Conservation (phyloP, 2,888 invertebrate genomes). For the Nomada fucata region DNA sequence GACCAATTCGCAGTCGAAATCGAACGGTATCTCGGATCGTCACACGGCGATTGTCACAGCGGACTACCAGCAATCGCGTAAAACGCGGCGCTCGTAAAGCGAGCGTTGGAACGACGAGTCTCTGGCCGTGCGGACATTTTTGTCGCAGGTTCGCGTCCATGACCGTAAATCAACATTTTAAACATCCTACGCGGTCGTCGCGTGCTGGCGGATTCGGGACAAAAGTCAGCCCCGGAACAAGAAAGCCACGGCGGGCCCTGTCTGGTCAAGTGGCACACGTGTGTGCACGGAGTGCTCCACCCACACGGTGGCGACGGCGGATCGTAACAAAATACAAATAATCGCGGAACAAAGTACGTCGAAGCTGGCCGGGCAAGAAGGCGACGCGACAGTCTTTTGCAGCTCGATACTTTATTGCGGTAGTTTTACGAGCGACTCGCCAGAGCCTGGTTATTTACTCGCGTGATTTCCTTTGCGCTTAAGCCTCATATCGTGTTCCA, state of each 20-base stretch:
- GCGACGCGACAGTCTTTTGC: conserved; percentile 28
- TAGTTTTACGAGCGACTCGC: conserved; percentile 56
- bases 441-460: conserved; percentile 46
- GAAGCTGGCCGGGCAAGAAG: conserved; percentile 5
- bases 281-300: not conserved
- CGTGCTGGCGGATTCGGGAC: not conserved
- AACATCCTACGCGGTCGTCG: conserved; percentile 2
- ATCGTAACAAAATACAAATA: conserved; percentile 50
- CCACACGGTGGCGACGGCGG: not conserved
- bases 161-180: conserved; percentile 50
- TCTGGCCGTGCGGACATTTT: conserved; percentile 27
- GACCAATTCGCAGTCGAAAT: not conserved
- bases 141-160: conserved; percentile 28
- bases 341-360: conserved; percentile 21
- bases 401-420: conserved; percentile 52
- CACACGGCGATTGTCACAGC: not conserved
- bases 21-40: not conserved
- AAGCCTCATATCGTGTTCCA: not conserved
- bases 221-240: not conserved
- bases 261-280: not conserved
- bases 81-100: conserved; percentile 34
- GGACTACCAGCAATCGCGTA: not conserved
- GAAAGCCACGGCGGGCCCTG: not conserved
- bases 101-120: conserved; percentile 8
- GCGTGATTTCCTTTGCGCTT: conserved; percentile 13